Percentiles rank a stretch among this genome's conserved stretches.
phyloP scores from a whole-genome alignment of 2,888 invertebrate species.

The Drosophila kuntzei region DNA sequence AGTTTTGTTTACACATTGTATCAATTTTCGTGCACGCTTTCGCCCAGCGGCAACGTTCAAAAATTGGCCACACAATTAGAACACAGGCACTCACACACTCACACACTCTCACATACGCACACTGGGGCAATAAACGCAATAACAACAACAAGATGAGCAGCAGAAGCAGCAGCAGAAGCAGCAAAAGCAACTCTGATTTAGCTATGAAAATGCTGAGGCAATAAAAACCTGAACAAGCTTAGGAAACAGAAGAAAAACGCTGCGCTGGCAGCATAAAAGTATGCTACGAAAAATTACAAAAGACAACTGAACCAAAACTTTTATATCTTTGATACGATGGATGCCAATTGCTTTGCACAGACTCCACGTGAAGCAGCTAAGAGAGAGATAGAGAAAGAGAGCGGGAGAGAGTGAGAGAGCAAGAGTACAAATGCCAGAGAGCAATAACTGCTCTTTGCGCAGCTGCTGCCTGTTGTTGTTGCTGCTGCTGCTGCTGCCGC shows the following conservation, averaged over 20 bases:
- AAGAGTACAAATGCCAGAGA: slow-evolving; percentile 17
- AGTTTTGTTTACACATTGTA: slow-evolving; percentile 68
- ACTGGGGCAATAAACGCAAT: slow-evolving; percentile 19
- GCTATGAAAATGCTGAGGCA: slow-evolving; percentile 71
- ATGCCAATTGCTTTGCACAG: slow-evolving; percentile 62
- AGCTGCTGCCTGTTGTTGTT: slow-evolving; percentile 48
- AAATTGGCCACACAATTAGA: slow-evolving; percentile 63
- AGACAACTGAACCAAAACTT: slow-evolving; percentile 66
- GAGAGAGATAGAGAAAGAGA: slow-evolving; percentile 7
- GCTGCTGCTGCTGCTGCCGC: slow-evolving; percentile 33
- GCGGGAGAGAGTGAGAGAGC: not conserved
- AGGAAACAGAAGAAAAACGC: slow-evolving; percentile 22
- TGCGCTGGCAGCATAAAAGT: slow-evolving; percentile 63
- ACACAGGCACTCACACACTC: slow-evolving; percentile 13
- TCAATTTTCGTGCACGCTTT: slow-evolving; percentile 53
- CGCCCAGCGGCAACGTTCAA: slow-evolving; percentile 41
- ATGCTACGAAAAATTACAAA: slow-evolving; percentile 67
- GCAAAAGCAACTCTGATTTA: slow-evolving; percentile 34
- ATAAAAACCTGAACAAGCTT: slow-evolving; percentile 48
- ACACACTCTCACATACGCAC: slow-evolving; percentile 15
- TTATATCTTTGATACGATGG: slow-evolving; percentile 60
- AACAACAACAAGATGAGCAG: slow-evolving; percentile 23
- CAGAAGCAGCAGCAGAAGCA: slow-evolving; percentile 38
- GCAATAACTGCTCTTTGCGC: slow-evolving; percentile 51
- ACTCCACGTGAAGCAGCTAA: slow-evolving; percentile 50